phyloP scores from a whole-genome alignment of 2,797 vertebrate species.

The Argya squamiceps region DNA sequence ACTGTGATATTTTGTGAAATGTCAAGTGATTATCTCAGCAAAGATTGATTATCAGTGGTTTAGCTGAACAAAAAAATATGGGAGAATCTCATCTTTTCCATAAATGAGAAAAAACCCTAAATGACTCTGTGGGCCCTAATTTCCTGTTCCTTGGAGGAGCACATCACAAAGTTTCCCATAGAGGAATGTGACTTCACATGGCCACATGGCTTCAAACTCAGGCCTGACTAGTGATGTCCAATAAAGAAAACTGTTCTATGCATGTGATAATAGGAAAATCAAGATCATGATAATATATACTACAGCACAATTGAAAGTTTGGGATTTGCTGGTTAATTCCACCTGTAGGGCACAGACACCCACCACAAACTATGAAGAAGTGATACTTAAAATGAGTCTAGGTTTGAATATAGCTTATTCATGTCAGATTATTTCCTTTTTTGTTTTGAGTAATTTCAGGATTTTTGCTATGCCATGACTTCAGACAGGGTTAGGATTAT shows the following conservation, averaged over 20 bases:
- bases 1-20: slow-evolving; percentile 27
- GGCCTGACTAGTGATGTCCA: neutral
- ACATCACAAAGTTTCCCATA: accelerated
- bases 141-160: accelerated
- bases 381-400: neutral
- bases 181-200: no score
- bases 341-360: neutral
- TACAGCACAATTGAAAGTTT: neutral
- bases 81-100: neutral
- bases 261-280: neutral
- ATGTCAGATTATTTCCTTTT: neutral
- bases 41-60: neutral
- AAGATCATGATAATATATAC: neutral
- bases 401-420: neutral
- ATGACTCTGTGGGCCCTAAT: neutral
- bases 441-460: neutral
- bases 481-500: neutral
- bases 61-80: neutral
- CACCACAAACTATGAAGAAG: neutral
- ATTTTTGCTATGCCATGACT: neutral
- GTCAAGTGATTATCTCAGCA: slow-evolving; percentile 5
- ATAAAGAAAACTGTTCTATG: neutral
- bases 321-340: neutral
- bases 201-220: neutral
- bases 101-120: neutral